Conservation (phyloP, 2,797 vertebrate genomes). For the Malacoraja senta region DNA sequence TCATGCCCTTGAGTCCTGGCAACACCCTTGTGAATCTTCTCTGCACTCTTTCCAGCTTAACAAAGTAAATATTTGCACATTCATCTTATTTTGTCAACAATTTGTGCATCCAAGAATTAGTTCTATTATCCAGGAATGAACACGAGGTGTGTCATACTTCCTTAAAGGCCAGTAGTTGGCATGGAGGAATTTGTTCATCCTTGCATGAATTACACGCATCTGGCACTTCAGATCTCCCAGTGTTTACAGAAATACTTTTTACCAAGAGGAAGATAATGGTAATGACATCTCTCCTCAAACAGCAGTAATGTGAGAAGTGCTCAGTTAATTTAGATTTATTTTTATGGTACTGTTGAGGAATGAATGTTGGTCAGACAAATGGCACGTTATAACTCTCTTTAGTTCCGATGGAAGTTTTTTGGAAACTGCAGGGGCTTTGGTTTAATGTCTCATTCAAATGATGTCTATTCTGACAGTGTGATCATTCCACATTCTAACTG, state of each 20-base stretch:
- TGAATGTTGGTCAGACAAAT: background rate
- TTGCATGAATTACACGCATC: background rate
- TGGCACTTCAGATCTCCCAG: background rate
- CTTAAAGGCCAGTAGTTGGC: too few species aligned
- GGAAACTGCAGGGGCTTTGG: background rate
- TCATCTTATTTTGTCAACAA: slow-evolving; percentile 2
- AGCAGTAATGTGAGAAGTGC: background rate
- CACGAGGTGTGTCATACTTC: background rate
- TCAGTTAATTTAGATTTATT: background rate
- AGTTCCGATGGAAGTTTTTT: background rate
- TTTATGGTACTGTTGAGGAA: background rate
- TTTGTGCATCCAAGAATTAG: background rate
- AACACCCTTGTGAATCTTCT: too few species aligned
- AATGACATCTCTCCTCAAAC: background rate
- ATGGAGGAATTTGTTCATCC: background rate
- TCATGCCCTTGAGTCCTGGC: too few species aligned
- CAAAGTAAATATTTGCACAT: background rate
- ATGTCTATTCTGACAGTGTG: too few species aligned
- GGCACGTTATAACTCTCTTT: background rate
- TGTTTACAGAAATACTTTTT: background rate
- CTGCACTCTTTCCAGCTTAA: too few species aligned
- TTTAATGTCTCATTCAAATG: background rate
- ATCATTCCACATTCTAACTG: too few species aligned
- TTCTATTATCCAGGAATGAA: slow-evolving; percentile 10
- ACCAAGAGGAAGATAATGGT: background rate